phyloP scores from a whole-genome alignment of 2,888 invertebrate genomes.

The Trichopria drosophilae region DNA sequence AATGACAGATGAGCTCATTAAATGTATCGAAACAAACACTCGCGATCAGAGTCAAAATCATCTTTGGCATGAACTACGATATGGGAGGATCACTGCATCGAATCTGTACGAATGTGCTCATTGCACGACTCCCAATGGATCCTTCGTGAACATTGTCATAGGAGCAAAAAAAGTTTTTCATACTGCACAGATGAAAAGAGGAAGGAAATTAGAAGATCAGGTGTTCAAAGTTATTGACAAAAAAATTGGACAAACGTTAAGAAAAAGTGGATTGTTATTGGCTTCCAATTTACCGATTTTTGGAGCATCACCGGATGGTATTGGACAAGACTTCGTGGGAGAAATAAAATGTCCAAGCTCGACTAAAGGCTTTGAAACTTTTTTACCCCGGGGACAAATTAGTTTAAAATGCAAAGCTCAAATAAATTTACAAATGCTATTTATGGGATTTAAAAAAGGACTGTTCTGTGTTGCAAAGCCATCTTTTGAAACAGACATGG shows the following conservation, averaged over 20 bases:
- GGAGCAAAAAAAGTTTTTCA: constrained; percentile 32
- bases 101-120: constrained; percentile 25
- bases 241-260: constrained; percentile 1
- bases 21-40: constrained; percentile 1
- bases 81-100: constrained; percentile 32
- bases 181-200: constrained; percentile 36
- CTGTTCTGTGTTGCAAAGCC: constrained; percentile 39
- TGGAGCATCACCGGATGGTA: constrained; percentile 39
- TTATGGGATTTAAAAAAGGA: constrained; percentile 29
- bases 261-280: background rate
- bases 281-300: constrained; percentile 25
- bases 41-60: constrained; percentile 1
- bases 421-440: constrained; percentile 40
- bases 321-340: constrained; percentile 33
- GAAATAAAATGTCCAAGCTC: constrained; percentile 43
- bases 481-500: constrained; percentile 30
- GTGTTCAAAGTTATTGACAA: constrained; percentile 21
- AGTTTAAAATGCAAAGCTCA: constrained; percentile 32
- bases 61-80: constrained; percentile 27
- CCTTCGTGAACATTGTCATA: constrained; percentile 33
- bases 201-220: constrained; percentile 32
- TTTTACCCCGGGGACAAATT: constrained; percentile 16
- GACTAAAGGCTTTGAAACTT: constrained; percentile 27
- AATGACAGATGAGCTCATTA: constrained; percentile 3
- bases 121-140: constrained; percentile 37